Conservation (phyloP, 1,140 invertebrate species). For the Sweltsa coloradensis region DNA sequence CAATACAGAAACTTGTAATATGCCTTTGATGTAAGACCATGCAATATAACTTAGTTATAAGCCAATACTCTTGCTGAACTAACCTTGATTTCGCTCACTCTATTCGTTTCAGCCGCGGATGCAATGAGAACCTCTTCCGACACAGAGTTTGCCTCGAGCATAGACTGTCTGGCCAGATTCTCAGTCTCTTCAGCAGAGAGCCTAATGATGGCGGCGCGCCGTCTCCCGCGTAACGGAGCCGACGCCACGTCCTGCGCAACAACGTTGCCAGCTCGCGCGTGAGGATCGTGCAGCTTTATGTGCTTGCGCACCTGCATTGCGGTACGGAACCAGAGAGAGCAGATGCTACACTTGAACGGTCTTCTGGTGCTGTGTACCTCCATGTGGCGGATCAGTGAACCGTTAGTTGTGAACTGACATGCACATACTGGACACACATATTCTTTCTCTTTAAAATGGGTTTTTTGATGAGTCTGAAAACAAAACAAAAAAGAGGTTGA, state of each 20-base stretch:
- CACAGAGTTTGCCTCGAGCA: constrained; percentile 25
- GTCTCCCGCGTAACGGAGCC: constrained; percentile 5
- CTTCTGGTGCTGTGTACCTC: constrained; percentile 34
- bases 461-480: constrained; percentile 41
- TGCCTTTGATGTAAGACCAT: too few relatives aligned
- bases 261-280: constrained; percentile 16
- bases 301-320: constrained; percentile 32
- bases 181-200: constrained; percentile 27
- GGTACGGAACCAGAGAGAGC: constrained; percentile 33
- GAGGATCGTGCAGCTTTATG: constrained; percentile 27
- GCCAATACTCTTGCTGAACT: too few relatives aligned
- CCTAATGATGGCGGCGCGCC: constrained; percentile 19
- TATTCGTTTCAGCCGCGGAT: constrained; percentile 26
- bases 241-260: constrained; percentile 17
- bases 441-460: constrained; percentile 32
- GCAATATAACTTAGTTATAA: too few relatives aligned
- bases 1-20: too few relatives aligned
- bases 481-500: background rate
- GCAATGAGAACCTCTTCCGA: constrained; percentile 40
- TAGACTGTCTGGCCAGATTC: constrained; percentile 20
- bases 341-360: constrained; percentile 31
- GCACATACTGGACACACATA: constrained; percentile 26
- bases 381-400: constrained; percentile 40
- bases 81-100: constrained; percentile 21
- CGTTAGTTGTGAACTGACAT: constrained; percentile 37